phyloP scores from a whole-genome alignment of 1,140 invertebrate genomes.

The Gryon sp. region DNA sequence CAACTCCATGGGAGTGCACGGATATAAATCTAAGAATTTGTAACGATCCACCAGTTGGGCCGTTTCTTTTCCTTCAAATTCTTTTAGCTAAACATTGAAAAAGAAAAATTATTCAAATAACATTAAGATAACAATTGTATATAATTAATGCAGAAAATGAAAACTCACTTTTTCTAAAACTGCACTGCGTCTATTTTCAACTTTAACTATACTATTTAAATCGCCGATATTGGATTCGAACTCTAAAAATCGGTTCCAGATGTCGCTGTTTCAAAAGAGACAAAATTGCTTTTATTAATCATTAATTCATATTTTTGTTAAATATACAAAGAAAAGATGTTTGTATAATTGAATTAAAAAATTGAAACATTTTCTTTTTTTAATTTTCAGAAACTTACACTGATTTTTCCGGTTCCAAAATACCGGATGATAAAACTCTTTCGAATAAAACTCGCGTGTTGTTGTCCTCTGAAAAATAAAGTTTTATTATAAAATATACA shows the following conservation, averaged over 20 bases:
- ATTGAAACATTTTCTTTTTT: too few relatives aligned
- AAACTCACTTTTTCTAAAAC: slow-evolving; percentile 91
- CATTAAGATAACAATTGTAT: neutral
- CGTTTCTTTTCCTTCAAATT: slow-evolving; percentile 98
- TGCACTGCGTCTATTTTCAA: slow-evolving; percentile 94
- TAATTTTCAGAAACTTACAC: slow-evolving; percentile 87
- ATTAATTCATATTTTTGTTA: neutral
- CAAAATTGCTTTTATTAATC: neutral
- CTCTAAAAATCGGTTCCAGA: slow-evolving; percentile 99
- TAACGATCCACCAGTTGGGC: slow-evolving; percentile 97
- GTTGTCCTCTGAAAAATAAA: slow-evolving; percentile 92
- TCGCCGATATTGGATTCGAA: slow-evolving; percentile 99
- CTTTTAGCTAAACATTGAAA: slow-evolving; percentile 87
- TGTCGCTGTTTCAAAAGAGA: slow-evolving; percentile 87
- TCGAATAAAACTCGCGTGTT: slow-evolving; percentile 99
- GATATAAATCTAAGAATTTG: slow-evolving; percentile 96
- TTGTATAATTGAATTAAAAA: too few relatives aligned
- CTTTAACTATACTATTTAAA: slow-evolving; percentile 97
- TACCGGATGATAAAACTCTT: slow-evolving; percentile 95
- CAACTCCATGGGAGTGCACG: slow-evolving; percentile 92
- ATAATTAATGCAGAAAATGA: neutral
- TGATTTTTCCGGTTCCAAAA: slow-evolving; percentile 93
- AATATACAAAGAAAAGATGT: too few relatives aligned
- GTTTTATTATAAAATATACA: neutral
- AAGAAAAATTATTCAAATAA: slow-evolving; percentile 46